Evolutionary conservation across 2,113 vertebrate species (phyloP), one percentile per base, ranked within the genome.

Genomic region (Myxocyprinus asiaticus): DNA sequence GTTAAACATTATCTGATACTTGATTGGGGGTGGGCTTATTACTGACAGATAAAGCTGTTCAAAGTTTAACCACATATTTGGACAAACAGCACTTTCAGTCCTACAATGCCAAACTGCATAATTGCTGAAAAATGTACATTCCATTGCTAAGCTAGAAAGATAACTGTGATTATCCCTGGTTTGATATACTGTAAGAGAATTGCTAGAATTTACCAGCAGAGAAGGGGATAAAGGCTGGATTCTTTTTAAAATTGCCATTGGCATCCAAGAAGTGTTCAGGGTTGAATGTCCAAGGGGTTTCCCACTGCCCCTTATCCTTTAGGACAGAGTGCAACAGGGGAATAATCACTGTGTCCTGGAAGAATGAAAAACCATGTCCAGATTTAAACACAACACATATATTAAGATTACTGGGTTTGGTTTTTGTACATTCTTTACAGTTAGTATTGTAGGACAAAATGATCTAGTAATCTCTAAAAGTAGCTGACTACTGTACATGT

Each of bases 261-360:
- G 50, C 33, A 45, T 89, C 89, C 79, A 90, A 78, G 55, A 92
- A 91, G 14, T 90, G 83, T 1, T 68, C 71, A 0, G 90, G 90
- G 61, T 89, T 80, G 67, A 92, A 92, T 0, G 80, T 70, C 59
- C 79, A 79, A 6, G 90, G 88, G 0, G 45, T 66, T 0, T 69
- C 44, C 82, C 90, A 89, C 2, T 89, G 85, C 7, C 15, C 17
- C 5, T 83, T 8, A 22, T 88, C 88, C 10, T 70, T 85, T 67
- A 88, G 82, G 47, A 89, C 88, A 7, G 90, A 85, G 78, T 87
- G 86, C 11, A 91, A 80, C 56, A 91, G 5, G 4, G 90, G 86
- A 7, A 90, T 12, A 72, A 92, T 79, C 2, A 87, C 58, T 0
- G 86, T 91, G 4, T 81, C 87, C 91, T 91, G 79, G 44, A 59